phyloP scores from a whole-genome alignment of 1,140 invertebrate species.

The Semibalanus balanoides region DNA sequence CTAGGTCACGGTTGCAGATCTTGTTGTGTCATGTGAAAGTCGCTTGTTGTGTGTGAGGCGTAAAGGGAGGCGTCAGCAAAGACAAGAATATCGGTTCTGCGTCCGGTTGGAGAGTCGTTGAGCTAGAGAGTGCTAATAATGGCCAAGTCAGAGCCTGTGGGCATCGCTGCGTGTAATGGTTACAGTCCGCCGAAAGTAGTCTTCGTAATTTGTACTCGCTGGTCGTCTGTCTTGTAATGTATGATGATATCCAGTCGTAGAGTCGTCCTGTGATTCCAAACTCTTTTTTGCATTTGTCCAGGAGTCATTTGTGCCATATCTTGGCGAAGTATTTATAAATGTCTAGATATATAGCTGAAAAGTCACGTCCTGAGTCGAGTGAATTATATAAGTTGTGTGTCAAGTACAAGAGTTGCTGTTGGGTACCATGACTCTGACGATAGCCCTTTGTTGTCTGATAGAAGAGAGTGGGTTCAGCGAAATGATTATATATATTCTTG shows the following conservation, averaged over 20 bases:
- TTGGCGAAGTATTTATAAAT: slow-evolving; percentile 3
- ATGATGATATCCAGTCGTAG: background rate
- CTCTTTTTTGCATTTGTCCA: background rate
- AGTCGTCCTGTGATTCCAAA: background rate
- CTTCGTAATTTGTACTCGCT: background rate
- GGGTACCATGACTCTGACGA: background rate
- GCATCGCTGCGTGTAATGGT: background rate
- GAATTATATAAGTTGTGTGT: slow-evolving; percentile 3
- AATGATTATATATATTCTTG: background rate
- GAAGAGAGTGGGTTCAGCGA: background rate
- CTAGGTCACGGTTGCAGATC: too few species aligned
- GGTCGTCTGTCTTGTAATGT: background rate
- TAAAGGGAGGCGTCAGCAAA: too few species aligned
- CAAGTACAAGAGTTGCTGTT: background rate
- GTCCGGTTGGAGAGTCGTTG: too few species aligned
- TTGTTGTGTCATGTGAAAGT: too few species aligned
- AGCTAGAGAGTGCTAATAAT: too few species aligned
- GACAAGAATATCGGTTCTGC: too few species aligned
- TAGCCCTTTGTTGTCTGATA: background rate
- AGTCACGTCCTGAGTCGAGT: background rate
- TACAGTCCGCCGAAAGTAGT: background rate
- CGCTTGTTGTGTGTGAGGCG: too few species aligned
- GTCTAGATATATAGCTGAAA: slow-evolving; percentile 5
- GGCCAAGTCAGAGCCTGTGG: background rate
- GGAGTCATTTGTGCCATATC: background rate